These are phyloP conservation scores for Aegotheles bennettii DNA, from an alignment of 2,113 vertebrate species.

Conservation along the genomic window DNA sequence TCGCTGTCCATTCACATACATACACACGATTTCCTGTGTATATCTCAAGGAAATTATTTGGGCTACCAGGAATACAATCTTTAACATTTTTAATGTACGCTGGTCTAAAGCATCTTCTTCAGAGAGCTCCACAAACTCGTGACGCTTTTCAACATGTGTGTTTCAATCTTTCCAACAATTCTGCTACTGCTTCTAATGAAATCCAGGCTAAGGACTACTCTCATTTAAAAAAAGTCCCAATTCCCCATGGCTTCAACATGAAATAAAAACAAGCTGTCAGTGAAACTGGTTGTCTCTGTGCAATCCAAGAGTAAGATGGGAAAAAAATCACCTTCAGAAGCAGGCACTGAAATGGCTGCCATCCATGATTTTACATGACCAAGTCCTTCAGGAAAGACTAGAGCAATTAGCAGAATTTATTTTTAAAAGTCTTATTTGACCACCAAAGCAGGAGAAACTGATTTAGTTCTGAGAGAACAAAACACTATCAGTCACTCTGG, in stretches of 20 bases:
- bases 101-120: not conserved
- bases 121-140: not conserved
- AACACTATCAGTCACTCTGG: not conserved
- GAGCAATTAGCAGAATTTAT: not conserved
- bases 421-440: not conserved
- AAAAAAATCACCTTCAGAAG: not conserved
- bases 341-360: not conserved
- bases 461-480: not conserved
- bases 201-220: not conserved
- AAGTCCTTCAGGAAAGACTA: not conserved
- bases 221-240: not conserved
- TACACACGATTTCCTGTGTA: fast-evolving
- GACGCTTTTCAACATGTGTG: not conserved
- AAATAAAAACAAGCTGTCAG: not conserved
- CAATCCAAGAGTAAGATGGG: not conserved
- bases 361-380: fast-evolving
- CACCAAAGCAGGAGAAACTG: not conserved
- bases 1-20: not conserved
- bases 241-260: not conserved
- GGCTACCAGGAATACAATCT: not conserved
- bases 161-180: not conserved
- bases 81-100: not conserved
- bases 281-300: not conserved
- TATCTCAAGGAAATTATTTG: not conserved
- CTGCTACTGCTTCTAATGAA: not conserved